phyloP scores from a whole-genome alignment of 2,888 invertebrate species.

The Acleris literana region DNA sequence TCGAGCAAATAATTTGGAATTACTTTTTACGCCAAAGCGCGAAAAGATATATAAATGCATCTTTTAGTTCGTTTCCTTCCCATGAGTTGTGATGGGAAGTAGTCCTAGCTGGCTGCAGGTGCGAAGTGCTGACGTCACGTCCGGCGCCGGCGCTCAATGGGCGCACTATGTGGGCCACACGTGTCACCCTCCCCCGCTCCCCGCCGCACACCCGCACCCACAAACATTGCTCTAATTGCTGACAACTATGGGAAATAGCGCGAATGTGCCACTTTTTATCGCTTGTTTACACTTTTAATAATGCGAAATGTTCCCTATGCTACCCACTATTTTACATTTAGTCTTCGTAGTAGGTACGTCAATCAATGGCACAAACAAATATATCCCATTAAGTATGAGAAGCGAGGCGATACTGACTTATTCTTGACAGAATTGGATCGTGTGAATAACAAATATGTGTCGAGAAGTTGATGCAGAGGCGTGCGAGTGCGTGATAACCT shows the following conservation, averaged over 20 bases:
- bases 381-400: constrained; percentile 54
- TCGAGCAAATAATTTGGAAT: background rate
- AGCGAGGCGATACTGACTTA: constrained; percentile 52
- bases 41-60: too few species aligned
- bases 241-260: constrained; percentile 78
- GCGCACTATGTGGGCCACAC: constrained; percentile 78
- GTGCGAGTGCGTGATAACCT: constrained; percentile 31
- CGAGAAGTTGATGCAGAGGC: constrained; percentile 28
- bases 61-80: background rate
- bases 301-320: constrained; percentile 56
- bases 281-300: constrained; percentile 69
- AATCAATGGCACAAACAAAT: constrained; percentile 17
- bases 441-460: constrained; percentile 66
- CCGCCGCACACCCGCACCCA: constrained; percentile 51
- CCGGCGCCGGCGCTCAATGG: constrained; percentile 67
- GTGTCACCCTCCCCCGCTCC: constrained; percentile 61
- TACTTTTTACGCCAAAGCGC: background rate
- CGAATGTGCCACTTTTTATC: constrained; percentile 74
- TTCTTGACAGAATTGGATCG: constrained; percentile 69
- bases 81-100: constrained; percentile 38
- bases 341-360: constrained; percentile 12
- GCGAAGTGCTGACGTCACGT: constrained; percentile 67
- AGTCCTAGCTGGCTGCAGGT: constrained; percentile 58
- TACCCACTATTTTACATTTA: constrained; percentile 37
- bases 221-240: constrained; percentile 74